Base-by-base conservation (phyloP, 2,888 invertebrate genomes). In the Rhorus exstirpatorius region DNA sequence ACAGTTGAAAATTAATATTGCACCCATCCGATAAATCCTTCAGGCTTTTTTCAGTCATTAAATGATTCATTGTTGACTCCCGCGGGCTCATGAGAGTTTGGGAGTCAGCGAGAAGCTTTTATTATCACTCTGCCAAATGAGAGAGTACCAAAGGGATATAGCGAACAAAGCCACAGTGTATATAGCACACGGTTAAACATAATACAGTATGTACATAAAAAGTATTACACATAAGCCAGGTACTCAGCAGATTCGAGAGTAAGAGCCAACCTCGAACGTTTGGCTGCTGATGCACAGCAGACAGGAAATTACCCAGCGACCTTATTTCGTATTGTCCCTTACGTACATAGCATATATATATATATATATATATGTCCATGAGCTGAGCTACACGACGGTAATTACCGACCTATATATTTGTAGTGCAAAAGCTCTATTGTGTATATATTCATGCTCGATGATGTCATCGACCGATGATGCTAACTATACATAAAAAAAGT, bases 241-340 rank as follows among this genome's bases (percentile, higher is more conserved):
- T 35, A 55, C 60, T 14, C 19, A 21, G 65, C 72, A 79, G 61
- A 67, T 65, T 74, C 44, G 58, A 77, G 72, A 51, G 38, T 61
- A 76, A 80, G 70, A 75, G 58, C 21, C 58, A 61, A 61, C 58
- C 60, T 61, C 68, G 63, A 61, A 72, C 72, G 46, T 79, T 61
- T 46, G 53, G 81, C 75, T 84, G 85, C 68, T 79, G 82, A 71
- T 75, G 79, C 70, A 70, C 75, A 38, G 71, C 79, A 83, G 87
- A 90, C 91, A 91, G 91, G 91, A 91, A 91, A 91, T 91, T 91
- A 90, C 90, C 90, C 86, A 82, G 87, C 88, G 88, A 88, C 88
- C 89, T 90, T 89, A 91, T 91, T 91, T 90, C 88, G 87, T 86
- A 85, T 86, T 85, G 87, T 88, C 86, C 86, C 87, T 72, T 65